Base-by-base conservation (phyloP, 2,888 invertebrate genomes). In the Apodemia mormo region DNA sequence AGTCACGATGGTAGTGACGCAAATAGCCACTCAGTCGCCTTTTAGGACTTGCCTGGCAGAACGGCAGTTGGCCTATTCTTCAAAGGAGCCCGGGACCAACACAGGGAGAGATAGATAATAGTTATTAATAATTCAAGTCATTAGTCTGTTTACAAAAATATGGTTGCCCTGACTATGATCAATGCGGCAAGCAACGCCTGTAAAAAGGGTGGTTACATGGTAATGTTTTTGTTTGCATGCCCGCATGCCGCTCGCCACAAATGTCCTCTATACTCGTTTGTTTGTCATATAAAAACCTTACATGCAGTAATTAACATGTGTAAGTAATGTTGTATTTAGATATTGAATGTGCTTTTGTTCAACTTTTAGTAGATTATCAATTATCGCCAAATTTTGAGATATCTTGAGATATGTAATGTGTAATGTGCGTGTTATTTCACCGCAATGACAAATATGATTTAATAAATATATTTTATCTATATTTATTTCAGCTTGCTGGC, bases 211-310 rank as follows among this genome's bases (percentile, higher is more conserved):
- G 72, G 76, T 76, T 71, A 75, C 73, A 73, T 74, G 74, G 7
- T 14, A 14, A 14, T 74, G 78, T 80, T 79, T 81, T 81, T 88
- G 87, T 88, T 88, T 86, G 82, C 75, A 75, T 71, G 75, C 89
- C 89, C 88, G 87, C 85, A 89, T 87, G 80, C 77, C 80, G 78
- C 76, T 76, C 76, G 76, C 82, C 81, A 76, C 80, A 79, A 73
- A 69, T 75, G 69, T 72, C 77, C 77, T 76, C 73, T 77, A 14
- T 61, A 33, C 61, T 61, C 61, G 33, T 33, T 61, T 61, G 61
- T 61, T 61, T 61, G 33, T 61, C 7, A 14, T 61, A 14, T 37
- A 61, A 45, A 61, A 61, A 61, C 14, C 33, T 61, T 33, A 14
- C 61, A 37, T 61, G 30, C 45, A 45, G 45, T 33, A 61, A 61